A percentile compares a stretch with the other conserved stretches of the same genome.
Conservation (phyloP, 2,113 vertebrate genomes). For the Strigops habroptila region DNA sequence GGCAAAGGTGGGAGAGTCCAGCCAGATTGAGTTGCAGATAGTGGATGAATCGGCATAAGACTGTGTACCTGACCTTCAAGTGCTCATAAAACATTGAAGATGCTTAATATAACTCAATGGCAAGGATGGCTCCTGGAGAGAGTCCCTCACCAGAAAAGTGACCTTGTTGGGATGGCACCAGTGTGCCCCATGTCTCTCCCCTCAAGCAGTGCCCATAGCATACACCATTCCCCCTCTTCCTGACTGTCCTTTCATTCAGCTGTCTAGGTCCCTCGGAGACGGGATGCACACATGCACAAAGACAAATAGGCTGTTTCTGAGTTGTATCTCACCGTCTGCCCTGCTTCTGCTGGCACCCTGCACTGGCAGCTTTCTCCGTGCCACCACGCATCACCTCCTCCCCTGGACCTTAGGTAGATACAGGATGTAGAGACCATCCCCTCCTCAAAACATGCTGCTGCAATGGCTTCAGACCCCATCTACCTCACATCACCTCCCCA, state of each 20-base stretch:
- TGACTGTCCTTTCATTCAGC: neutral
- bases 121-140: neutral
- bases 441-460: neutral
- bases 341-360: neutral
- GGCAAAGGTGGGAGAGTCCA: neutral
- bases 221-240: neutral
- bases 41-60: conserved; percentile 20
- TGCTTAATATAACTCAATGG: conserved; percentile 55
- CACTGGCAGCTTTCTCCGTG: neutral
- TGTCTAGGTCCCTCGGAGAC: neutral
- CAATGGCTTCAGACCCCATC: neutral
- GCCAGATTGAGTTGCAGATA: neutral
- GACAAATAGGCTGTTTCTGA: neutral
- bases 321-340: neutral
- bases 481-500: neutral
- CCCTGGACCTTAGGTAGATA: neutral
- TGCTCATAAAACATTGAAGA: conserved; percentile 61
- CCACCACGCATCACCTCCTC: neutral
- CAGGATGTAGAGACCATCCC: neutral
- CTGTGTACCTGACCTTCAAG: conserved; percentile 62
- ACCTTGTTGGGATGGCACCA: neutral
- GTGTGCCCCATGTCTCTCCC: neutral
- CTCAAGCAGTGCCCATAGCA: neutral
- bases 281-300: neutral
- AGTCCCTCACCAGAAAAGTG: neutral